These are phyloP conservation scores for Erpetoichthys calabaricus DNA, from an alignment of 2,797 vertebrate genomes.

Conservation along the genomic window DNA sequence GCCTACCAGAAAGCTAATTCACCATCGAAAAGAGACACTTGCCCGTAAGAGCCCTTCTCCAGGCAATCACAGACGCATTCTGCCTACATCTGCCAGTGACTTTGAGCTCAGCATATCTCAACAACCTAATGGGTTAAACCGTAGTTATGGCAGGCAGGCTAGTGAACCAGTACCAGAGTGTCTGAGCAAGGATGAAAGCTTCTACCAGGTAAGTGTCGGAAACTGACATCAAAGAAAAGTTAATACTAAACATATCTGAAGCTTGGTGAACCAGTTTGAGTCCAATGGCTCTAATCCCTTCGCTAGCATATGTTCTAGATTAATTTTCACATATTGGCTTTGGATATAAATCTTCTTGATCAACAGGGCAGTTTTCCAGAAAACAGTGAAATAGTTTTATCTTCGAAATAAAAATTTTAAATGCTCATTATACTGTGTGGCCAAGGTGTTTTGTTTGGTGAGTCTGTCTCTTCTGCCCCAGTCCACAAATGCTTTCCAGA, in stretches of 20 bases:
- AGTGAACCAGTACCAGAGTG: constrained; percentile 63
- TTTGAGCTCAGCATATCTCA: constrained; percentile 62
- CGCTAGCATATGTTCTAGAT: no score
- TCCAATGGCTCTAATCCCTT: no score
- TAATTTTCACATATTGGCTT: no score
- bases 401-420: no score
- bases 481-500: no score
- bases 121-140: constrained; percentile 69
- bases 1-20: constrained; percentile 75
- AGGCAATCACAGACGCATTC: constrained; percentile 42
- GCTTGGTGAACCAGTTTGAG: background rate
- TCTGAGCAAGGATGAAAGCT: constrained; percentile 51
- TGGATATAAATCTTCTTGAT: no score
- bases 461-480: no score
- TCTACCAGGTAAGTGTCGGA: constrained; percentile 88
- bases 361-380: no score
- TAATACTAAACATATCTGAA: background rate
- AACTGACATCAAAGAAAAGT: background rate
- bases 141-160: constrained; percentile 61
- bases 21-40: constrained; percentile 90
- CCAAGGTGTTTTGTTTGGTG: no score
- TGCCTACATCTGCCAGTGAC: constrained; percentile 74
- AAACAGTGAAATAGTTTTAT: no score
- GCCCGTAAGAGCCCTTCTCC: constrained; percentile 66
- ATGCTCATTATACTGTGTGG: no score